These are phyloP conservation scores for Aplidium turbinatum DNA, from an alignment of 23 tunicate genomes.

Conservation along the genomic window DNA sequence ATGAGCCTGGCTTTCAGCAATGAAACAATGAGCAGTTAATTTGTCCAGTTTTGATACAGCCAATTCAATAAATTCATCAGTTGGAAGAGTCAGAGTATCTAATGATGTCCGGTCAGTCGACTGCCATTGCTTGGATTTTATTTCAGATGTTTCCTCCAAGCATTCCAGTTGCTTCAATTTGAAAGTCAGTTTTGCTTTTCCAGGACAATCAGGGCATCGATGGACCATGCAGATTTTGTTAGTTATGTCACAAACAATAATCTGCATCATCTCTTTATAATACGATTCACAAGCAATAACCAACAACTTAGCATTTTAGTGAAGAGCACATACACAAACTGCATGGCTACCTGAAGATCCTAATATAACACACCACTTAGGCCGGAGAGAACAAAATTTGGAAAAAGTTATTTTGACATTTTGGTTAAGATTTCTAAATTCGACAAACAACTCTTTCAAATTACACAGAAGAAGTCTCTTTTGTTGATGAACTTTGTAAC, in stretches of 20 bases:
- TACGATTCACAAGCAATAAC: conserved; percentile 5
- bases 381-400: conserved; percentile 23
- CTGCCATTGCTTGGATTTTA: conserved; percentile 31
- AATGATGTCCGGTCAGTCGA: conserved; percentile 23
- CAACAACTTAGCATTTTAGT: conserved; percentile 22
- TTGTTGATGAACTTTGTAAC: conserved; percentile 27
- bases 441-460: conserved; percentile 26
- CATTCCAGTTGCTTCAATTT: neutral
- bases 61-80: conserved; percentile 9
- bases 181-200: neutral
- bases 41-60: conserved; percentile 17
- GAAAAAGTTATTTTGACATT: conserved; percentile 11
- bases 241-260: conserved; percentile 17
- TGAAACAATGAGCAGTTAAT: conserved; percentile 24
- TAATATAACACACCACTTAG: conserved; percentile 21
- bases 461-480: conserved; percentile 29
- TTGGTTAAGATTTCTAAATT: conserved; percentile 26
- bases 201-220: conserved; percentile 20
- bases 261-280: conserved; percentile 19
- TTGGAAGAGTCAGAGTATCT: conserved; percentile 13
- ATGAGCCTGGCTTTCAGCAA: conserved; percentile 28
- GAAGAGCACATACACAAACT: conserved; percentile 27
- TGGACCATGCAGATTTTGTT: conserved; percentile 32
- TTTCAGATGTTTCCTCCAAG: conserved; percentile 7
- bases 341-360: conserved; percentile 45